These are phyloP conservation scores for Caenorhabditis sp. DNA, from an alignment of 2,888 invertebrate genomes.

Conservation along the genomic window DNA sequence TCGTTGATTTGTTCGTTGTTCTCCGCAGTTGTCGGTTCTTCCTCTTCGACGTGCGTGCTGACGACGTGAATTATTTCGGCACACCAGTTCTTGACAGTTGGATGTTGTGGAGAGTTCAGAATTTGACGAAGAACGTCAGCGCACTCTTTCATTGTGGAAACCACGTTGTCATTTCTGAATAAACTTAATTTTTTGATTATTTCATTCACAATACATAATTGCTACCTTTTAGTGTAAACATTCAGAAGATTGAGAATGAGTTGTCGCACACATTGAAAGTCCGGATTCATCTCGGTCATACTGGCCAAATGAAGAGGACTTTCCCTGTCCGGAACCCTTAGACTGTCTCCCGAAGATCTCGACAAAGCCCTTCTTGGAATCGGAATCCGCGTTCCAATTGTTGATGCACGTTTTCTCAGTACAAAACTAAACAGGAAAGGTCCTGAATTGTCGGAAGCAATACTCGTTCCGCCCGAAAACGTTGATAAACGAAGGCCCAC, in stretches of 20 bases:
- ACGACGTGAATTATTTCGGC: constrained; percentile 77
- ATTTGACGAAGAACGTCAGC: constrained; percentile 77
- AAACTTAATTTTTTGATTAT: no score
- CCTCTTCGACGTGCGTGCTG: constrained; percentile 77
- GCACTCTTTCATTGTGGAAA: constrained; percentile 73
- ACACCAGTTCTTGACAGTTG: constrained; percentile 78
- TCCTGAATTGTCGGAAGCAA: constrained; percentile 78
- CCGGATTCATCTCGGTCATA: constrained; percentile 78
- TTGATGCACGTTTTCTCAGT: constrained; percentile 77
- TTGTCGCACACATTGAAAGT: constrained; percentile 78
- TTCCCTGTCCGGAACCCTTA: constrained; percentile 78
- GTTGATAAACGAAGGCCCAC: constrained; percentile 77
- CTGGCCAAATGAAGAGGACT: constrained; percentile 75
- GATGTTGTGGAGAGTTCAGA: constrained; percentile 78
- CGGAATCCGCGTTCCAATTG: constrained; percentile 78
- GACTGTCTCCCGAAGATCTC: constrained; percentile 75
- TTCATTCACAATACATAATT: no score
- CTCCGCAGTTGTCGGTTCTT: constrained; percentile 80
- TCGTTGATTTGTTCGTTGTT: constrained; percentile 81
- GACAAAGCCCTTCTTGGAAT: constrained; percentile 75
- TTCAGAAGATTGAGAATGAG: constrained; percentile 75
- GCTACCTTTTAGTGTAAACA: constrained; percentile 71
- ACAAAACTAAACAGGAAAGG: constrained; percentile 79
- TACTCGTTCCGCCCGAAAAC: constrained; percentile 78
- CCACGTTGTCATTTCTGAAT: constrained; percentile 69